Evolutionary conservation across 2,113 vertebrate genomes (phyloP).

Genomic region (Paralichthys olivaceus): DNA sequence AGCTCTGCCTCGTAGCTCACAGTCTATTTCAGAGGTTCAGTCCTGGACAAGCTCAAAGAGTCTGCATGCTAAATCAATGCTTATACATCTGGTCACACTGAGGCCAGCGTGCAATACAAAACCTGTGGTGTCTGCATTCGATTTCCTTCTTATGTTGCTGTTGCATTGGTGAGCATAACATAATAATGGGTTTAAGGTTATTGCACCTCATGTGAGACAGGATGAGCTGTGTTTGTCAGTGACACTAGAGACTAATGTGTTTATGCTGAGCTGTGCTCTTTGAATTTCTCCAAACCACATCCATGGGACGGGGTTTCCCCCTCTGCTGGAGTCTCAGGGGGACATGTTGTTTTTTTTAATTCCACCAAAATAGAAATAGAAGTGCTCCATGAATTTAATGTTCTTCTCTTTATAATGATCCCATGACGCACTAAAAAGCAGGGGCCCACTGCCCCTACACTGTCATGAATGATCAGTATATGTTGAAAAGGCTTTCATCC

Average conservation of each 20-base stretch:
- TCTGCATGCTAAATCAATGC: slow-evolving; percentile 30
- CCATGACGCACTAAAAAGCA: neutral
- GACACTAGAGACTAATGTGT: slow-evolving; percentile 33
- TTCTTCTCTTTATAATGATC: slow-evolving; percentile 9
- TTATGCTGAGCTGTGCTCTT: slow-evolving; percentile 51
- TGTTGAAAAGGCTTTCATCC: neutral
- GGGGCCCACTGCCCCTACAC: neutral
- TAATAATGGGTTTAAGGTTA: slow-evolving; percentile 61
- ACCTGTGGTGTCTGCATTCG: slow-evolving; percentile 45
- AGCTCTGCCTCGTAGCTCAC: slow-evolving; percentile 36
- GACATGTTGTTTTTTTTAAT: neutral
- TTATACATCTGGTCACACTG: slow-evolving; percentile 22
- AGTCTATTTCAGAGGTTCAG: slow-evolving; percentile 43
- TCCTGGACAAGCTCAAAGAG: slow-evolving; percentile 13
- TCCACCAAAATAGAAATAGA: slow-evolving; percentile 46
- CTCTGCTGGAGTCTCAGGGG: slow-evolving; percentile 29
- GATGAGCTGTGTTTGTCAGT: slow-evolving; percentile 52
- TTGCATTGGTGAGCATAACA: slow-evolving; percentile 55
- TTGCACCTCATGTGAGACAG: slow-evolving; percentile 37
- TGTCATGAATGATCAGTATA: neutral
- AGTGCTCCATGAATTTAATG: slow-evolving; percentile 12
- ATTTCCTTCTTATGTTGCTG: slow-evolving; percentile 39
- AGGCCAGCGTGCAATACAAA: slow-evolving; percentile 33
- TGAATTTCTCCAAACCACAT: slow-evolving; percentile 38
- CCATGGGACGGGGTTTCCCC: slow-evolving; percentile 15